phyloP scores from a whole-genome alignment of 2,797 vertebrate genomes.

The Aotus griseimembra region DNA sequence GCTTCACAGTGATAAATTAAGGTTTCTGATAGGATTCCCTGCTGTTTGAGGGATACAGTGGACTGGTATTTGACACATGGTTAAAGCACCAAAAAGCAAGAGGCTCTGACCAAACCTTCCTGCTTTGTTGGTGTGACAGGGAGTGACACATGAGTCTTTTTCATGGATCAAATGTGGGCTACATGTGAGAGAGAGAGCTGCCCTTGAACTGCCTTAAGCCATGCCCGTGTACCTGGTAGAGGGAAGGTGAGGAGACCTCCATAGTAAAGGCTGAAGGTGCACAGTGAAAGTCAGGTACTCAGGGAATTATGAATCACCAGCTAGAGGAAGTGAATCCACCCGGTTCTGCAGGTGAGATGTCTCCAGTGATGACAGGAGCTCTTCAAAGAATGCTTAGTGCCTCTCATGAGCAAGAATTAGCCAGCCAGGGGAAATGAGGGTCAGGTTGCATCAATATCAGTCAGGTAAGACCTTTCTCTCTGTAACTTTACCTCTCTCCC shows the following conservation, averaged over 20 bases:
- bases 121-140: background rate
- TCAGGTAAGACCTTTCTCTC: background rate
- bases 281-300: background rate
- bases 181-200: background rate
- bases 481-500: background rate
- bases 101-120: background rate
- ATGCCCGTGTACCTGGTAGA: background rate
- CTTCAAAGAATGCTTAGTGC: background rate
- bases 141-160: background rate
- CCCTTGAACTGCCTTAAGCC: background rate
- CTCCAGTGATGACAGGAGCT: background rate
- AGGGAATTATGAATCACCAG: background rate
- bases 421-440: background rate
- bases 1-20: background rate
- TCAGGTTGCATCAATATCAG: background rate
- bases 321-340: background rate
- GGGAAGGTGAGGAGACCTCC: background rate
- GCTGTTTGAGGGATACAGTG: background rate
- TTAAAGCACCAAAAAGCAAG: background rate
- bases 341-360: background rate
- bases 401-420: background rate
- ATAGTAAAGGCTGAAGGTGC: background rate
- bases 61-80: background rate
- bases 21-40: background rate
- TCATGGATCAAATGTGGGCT: background rate